Conservation (phyloP, 2,888 invertebrate genomes). For the Calameuta filiformis region DNA sequence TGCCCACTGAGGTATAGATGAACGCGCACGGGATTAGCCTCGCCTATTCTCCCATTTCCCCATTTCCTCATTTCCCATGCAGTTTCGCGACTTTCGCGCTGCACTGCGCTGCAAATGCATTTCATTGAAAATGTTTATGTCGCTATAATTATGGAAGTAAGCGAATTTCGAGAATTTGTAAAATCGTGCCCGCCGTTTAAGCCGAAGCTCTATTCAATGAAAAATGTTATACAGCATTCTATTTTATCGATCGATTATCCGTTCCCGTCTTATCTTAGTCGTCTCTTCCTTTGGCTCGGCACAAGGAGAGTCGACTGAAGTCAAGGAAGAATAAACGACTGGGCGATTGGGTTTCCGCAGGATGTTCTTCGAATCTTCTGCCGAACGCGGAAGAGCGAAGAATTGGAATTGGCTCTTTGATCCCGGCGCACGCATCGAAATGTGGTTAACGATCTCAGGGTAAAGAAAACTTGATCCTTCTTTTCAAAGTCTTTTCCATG, state of each 20-base stretch:
- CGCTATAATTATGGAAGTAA: background rate
- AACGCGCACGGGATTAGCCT: too few species aligned
- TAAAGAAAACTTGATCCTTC: background rate
- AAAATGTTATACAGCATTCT: background rate
- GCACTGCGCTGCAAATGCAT: conserved; percentile 27
- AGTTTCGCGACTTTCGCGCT: conserved; percentile 30
- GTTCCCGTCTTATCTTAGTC: background rate
- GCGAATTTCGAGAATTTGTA: too few species aligned
- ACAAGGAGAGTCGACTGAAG: background rate
- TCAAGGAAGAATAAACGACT: background rate
- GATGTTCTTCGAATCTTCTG: background rate
- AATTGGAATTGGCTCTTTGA: background rate
- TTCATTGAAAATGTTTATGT: conserved; percentile 26
- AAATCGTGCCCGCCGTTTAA: too few species aligned
- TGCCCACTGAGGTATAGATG: too few species aligned
- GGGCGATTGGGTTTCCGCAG: background rate
- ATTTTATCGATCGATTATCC: background rate
- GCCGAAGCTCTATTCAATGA: too few species aligned
- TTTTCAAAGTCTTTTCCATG: background rate
- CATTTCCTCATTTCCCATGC: too few species aligned
- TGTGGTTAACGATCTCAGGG: background rate
- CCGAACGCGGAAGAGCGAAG: background rate
- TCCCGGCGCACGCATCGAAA: background rate
- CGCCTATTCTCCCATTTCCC: too few species aligned
- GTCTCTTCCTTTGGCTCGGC: background rate